Evolutionary conservation across 1,140 invertebrate species (phyloP).

Genomic region (Neodiprion virginianus): DNA sequence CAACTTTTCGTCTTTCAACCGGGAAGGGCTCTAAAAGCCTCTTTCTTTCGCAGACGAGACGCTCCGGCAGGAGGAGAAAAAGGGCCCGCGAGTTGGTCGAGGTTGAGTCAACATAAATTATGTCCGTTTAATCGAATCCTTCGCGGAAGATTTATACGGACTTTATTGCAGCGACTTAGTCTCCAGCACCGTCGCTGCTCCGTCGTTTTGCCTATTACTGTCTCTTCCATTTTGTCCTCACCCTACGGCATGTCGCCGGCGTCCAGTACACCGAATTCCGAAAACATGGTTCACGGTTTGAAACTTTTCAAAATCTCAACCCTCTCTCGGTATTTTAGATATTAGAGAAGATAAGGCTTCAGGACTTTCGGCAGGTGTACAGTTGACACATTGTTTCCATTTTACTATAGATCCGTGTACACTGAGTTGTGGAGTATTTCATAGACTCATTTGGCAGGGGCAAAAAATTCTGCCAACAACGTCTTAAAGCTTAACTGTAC

Average conservation of each 20-base stretch:
- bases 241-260: slow-evolving; percentile 14
- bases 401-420: too few species aligned
- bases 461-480: too few species aligned
- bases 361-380: too few species aligned
- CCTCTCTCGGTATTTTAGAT: too few species aligned
- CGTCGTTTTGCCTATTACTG: slow-evolving; percentile 12
- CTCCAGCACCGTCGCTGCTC: background rate
- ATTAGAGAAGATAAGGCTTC: too few species aligned
- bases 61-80: slow-evolving; percentile 26
- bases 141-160: slow-evolving; percentile 49
- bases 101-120: slow-evolving; percentile 43
- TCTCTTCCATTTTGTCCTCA: background rate
- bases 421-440: too few species aligned
- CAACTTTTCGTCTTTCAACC: background rate
- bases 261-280: too few species aligned
- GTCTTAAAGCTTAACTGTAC: too few species aligned
- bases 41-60: background rate
- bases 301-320: too few species aligned
- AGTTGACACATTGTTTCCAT: too few species aligned
- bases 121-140: slow-evolving; percentile 56
- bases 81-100: background rate
- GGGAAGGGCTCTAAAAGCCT: slow-evolving; percentile 8
- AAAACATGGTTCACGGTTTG: too few species aligned
- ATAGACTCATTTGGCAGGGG: too few species aligned
- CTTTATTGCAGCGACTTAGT: slow-evolving; percentile 42